A percentile compares a stretch with the other conserved stretches of the same genome.
These are phyloP conservation scores for Brachyalestes nurse DNA, from an alignment of 2,797 vertebrate species.

Conservation along the genomic window DNA sequence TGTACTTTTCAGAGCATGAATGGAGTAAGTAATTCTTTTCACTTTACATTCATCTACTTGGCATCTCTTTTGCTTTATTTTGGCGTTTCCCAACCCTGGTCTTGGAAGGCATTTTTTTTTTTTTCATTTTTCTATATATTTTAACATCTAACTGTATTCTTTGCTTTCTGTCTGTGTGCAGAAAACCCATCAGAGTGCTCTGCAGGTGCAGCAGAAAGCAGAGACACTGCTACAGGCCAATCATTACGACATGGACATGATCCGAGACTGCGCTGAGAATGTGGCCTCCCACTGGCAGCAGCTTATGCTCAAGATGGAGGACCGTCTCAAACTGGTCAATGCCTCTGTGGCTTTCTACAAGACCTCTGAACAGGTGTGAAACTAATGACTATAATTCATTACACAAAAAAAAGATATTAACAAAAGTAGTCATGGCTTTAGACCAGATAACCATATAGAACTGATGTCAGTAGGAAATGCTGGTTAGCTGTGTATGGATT, in stretches of 20 bases:
- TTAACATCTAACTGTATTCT: background rate
- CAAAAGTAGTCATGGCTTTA: no score
- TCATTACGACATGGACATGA: slow-evolving; percentile 98
- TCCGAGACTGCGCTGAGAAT: slow-evolving; percentile 97
- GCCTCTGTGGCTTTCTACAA: slow-evolving; percentile 99
- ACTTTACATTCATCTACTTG: no score
- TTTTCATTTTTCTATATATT: background rate
- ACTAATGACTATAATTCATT: background rate
- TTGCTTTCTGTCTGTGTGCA: slow-evolving; percentile 22
- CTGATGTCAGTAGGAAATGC: no score
- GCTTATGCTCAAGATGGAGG: slow-evolving; percentile 99
- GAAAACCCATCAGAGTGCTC: slow-evolving; percentile 71
- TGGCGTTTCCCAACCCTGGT: no score
- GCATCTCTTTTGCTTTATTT: no score
- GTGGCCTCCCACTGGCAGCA: slow-evolving; percentile 98
- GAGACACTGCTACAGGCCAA: slow-evolving; percentile 95
- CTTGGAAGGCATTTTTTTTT: slow-evolving; percentile 34
- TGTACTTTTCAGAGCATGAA: no score
- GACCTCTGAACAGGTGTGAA: slow-evolving; percentile 93
- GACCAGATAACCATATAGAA: no score
- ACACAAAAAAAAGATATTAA: background rate
- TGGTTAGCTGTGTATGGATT: no score
- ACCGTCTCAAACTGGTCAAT: slow-evolving; percentile 95
- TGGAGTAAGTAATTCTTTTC: no score
- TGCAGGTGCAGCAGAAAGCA: slow-evolving; percentile 98